Base-by-base conservation (phyloP, 2,113 vertebrate species). In the Neolamprologus tretocephalus region DNA sequence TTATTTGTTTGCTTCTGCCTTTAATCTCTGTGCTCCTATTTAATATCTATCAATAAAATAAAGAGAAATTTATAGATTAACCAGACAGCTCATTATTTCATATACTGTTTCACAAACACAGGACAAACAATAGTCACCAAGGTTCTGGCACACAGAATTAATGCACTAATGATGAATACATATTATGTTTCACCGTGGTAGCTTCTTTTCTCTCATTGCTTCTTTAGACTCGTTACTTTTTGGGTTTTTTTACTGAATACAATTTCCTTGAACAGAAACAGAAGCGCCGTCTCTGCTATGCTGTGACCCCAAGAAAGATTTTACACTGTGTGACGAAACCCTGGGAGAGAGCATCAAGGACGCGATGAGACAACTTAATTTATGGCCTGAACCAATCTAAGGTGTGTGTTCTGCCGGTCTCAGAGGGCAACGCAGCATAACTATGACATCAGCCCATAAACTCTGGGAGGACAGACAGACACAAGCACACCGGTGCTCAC, bases 361-460 rank as follows among this genome's bases (percentile, higher is more conserved):
- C 80, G 19, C 45, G 31, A 45, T 84, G 88, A 90, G 86, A 92
- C 87, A 66, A 40, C 90, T 94, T 92, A 58, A 90, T 94, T 94
- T 92, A 90, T 88, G 86, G 80, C 80, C 35, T 45, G 61, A 14
- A 89, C 80, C 47, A 93, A 93, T 93, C 86, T 71, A 87, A 94
- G 92, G 95, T 95, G 94, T 87, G 85, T 94, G 90, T 94, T 93
- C 86, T 91, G 90, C 84, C 84, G 79, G 89, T 89, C 84, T 91
- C 42, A 61, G 84, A 93, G 92, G 89, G 86, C 91, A 94, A 88
- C 33, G 3, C 91, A 87, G 92, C 90, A 93, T 90, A 95, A 95
- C 92, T 89, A 95, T 94, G 93, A 96, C 95, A 95, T 95, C 95
- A 95, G 89, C 85, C 85, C 83, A 93, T 91, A 94, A 94, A 93